These are phyloP conservation scores for Apis florea DNA, from an alignment of 1,140 invertebrate species.

Conservation along the genomic window DNA sequence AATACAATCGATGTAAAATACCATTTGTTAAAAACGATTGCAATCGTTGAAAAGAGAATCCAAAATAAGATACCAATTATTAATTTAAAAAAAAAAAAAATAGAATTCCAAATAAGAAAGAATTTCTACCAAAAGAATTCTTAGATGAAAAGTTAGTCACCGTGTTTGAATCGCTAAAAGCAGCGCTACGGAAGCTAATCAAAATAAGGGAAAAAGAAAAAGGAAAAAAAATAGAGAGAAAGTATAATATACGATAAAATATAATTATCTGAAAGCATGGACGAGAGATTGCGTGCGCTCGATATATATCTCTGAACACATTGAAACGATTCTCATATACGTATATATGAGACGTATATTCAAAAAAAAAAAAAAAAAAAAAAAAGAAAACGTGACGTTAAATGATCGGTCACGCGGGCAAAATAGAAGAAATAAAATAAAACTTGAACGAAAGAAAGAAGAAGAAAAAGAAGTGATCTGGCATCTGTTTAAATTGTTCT, in stretches of 20 bases:
- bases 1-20: no score
- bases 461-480: constrained; percentile 7
- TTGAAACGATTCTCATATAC: background rate
- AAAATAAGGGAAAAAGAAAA: constrained; percentile 45
- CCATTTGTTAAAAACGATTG: no score
- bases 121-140: background rate
- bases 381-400: constrained; percentile 14
- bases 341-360: background rate
- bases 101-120: no score
- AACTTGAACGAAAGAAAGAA: background rate
- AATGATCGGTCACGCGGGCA: constrained; percentile 39
- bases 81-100: no score
- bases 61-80: no score
- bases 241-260: constrained; percentile 19
- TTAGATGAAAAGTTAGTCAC: constrained; percentile 32
- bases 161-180: constrained; percentile 66
- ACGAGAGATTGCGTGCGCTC: constrained; percentile 30
- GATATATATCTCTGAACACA: constrained; percentile 30
- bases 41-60: no score
- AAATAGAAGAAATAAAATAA: constrained; percentile 60
- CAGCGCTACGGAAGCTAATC: constrained; percentile 72
- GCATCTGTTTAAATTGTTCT: constrained; percentile 55
- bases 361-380: constrained; percentile 6
- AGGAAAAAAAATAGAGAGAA: background rate
- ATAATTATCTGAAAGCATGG: constrained; percentile 19